These are phyloP conservation scores for Melieria picta DNA, from an alignment of 2,888 invertebrate species.

Conservation along the genomic window DNA sequence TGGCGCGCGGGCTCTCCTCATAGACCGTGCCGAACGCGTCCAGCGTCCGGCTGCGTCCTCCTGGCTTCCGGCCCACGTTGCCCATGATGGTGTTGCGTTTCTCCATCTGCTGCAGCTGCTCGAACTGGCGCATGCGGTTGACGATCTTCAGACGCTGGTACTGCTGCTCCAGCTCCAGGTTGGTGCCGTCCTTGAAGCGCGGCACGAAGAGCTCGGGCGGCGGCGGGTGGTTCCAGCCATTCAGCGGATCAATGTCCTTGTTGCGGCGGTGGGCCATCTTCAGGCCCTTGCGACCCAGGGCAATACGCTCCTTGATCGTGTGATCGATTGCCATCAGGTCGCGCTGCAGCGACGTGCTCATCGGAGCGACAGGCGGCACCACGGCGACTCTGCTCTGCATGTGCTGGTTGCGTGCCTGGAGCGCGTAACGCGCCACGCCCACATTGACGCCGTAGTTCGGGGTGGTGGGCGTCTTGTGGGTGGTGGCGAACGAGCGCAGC, in stretches of 20 bases:
- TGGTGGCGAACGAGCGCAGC: conserved; percentile 38
- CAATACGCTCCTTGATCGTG: conserved; percentile 36
- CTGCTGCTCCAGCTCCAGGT: conserved; percentile 35
- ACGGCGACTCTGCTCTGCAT: conserved; percentile 32
- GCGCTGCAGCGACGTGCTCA: conserved; percentile 39
- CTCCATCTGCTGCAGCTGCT: conserved; percentile 18
- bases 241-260: conserved; percentile 17
- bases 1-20: not conserved
- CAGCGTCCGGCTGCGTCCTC: not conserved
- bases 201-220: conserved; percentile 27
- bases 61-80: not conserved
- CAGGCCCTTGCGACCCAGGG: conserved; percentile 18
- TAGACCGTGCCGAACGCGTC: not conserved
- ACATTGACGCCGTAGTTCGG: conserved; percentile 6
- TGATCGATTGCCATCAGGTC: conserved; percentile 44
- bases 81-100: conserved; percentile 1
- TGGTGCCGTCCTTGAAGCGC: conserved; percentile 29
- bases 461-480: not conserved
- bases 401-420: conserved; percentile 44
- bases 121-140: conserved; percentile 24
- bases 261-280: conserved; percentile 1
- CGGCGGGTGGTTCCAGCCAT: conserved; percentile 41
- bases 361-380: conserved; percentile 37
- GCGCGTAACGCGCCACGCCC: conserved; percentile 34
- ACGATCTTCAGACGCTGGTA: conserved; percentile 30